These are phyloP conservation scores for Hemaris fuciformis DNA, from an alignment of 2,888 invertebrate genomes.

Conservation along the genomic window DNA sequence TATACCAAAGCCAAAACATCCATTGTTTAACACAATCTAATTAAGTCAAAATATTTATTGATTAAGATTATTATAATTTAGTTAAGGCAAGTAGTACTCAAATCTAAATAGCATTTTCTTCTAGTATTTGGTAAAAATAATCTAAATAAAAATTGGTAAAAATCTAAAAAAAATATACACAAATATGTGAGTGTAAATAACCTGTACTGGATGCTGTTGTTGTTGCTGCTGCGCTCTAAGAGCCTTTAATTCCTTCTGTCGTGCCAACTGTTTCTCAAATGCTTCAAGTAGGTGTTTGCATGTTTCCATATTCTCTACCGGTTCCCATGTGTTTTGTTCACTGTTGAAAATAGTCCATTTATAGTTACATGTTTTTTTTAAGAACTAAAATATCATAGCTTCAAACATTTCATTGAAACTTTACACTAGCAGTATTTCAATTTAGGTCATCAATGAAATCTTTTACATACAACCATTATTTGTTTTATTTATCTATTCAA, in stretches of 20 bases:
- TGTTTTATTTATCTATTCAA: too few relatives aligned
- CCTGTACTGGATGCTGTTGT: constrained; percentile 69
- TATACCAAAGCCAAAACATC: too few relatives aligned
- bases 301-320: constrained; percentile 87
- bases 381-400: too few relatives aligned
- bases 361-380: too few relatives aligned
- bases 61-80: too few relatives aligned
- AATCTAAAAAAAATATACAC: neutral
- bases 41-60: too few relatives aligned
- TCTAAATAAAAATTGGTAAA: neutral
- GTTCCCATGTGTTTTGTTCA: constrained; percentile 93
- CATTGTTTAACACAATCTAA: too few relatives aligned
- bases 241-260: constrained; percentile 87
- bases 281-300: constrained; percentile 90
- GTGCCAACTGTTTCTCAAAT: constrained; percentile 89
- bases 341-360: too few relatives aligned
- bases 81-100: too few relatives aligned
- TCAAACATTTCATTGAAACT: neutral
- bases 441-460: too few relatives aligned
- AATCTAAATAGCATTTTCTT: too few relatives aligned
- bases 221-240: constrained; percentile 68
- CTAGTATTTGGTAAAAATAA: neutral
- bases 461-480: too few relatives aligned
- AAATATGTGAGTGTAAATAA: constrained; percentile 12
- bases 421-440: neutral